Percentiles rank a stretch among this genome's conserved stretches.
Conservation (phyloP, 2,888 invertebrate genomes). For the Lysandra coridon region DNA sequence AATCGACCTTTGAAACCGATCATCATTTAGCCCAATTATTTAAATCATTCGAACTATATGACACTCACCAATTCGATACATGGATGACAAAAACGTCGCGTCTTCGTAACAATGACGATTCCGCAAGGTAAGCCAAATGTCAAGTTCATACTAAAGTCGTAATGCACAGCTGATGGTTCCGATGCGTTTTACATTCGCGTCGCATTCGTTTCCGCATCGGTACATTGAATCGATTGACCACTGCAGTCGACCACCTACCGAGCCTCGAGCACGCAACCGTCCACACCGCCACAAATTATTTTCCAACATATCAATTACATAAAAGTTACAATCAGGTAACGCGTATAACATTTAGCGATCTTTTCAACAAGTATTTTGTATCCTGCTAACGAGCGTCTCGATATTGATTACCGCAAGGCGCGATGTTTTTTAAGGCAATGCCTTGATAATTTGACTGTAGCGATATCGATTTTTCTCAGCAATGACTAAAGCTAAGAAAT, state of each 20-base stretch:
- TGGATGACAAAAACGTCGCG: background rate
- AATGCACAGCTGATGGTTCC: constrained; percentile 1
- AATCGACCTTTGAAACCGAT: constrained; percentile 28
- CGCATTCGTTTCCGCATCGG: constrained; percentile 72
- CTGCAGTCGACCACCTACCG: constrained; percentile 72
- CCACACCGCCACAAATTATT: background rate
- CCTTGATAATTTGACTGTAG: too few relatives aligned
- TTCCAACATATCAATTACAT: constrained; percentile 14
- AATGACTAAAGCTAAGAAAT: too few relatives aligned
- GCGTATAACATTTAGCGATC: background rate
- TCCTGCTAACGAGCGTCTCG: too few relatives aligned
- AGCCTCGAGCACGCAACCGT: constrained; percentile 65
- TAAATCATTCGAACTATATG: constrained; percentile 15
- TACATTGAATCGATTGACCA: constrained; percentile 75
- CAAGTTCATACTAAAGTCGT: constrained; percentile 19
- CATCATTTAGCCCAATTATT: constrained; percentile 1
- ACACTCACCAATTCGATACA: background rate
- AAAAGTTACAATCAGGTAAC: background rate
- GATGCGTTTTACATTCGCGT: constrained; percentile 55
- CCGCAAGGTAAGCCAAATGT: background rate
- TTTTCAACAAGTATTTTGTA: background rate
- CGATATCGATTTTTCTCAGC: too few relatives aligned
- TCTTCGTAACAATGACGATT: background rate
- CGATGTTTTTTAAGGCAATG: too few relatives aligned
- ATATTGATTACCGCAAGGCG: too few relatives aligned